A percentile compares a stretch with the other conserved stretches of the same genome.
phyloP scores from a whole-genome alignment of 2,888 invertebrate species.

The Diachrysia chrysitis region DNA sequence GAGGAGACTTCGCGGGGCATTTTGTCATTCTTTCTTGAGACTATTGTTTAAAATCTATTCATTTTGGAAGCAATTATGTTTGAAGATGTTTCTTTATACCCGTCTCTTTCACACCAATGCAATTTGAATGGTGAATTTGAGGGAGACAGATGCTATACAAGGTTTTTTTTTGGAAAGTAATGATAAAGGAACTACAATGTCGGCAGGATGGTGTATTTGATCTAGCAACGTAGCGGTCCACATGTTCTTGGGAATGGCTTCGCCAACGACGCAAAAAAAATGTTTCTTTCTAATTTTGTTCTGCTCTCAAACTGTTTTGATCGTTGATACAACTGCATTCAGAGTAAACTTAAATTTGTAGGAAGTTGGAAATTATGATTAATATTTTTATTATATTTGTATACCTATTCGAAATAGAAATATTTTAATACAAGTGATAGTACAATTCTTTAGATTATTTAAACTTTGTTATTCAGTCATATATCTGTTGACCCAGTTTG shows the following conservation, averaged over 20 bases:
- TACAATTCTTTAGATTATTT: conserved; percentile 7
- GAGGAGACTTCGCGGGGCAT: conserved; percentile 62
- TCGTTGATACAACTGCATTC: conserved; percentile 54
- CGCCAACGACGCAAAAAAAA: conserved; percentile 87
- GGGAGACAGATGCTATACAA: conserved; percentile 72
- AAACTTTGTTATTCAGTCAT: conserved; percentile 30
- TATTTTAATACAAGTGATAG: background rate
- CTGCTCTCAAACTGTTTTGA: conserved; percentile 68
- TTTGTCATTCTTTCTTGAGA: conserved; percentile 70
- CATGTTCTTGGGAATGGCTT: conserved; percentile 88
- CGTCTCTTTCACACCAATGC: conserved; percentile 65
- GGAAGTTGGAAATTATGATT: no score
- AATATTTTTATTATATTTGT: no score
- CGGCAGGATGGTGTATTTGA: conserved; percentile 88
- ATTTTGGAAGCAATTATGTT: conserved; percentile 82
- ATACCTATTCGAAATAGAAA: no score
- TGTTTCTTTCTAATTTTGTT: conserved; percentile 72
- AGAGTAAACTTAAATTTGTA: background rate
- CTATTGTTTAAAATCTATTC: conserved; percentile 83
- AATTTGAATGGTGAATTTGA: conserved; percentile 62
- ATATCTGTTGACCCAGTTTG: conserved; percentile 49
- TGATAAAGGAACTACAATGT: conserved; percentile 86
- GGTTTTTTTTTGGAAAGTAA: conserved; percentile 80
- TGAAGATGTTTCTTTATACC: conserved; percentile 69
- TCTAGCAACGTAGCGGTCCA: conserved; percentile 88